phyloP scores from a whole-genome alignment of 2,888 invertebrate species.

The Cataglyphis altisquamis region DNA sequence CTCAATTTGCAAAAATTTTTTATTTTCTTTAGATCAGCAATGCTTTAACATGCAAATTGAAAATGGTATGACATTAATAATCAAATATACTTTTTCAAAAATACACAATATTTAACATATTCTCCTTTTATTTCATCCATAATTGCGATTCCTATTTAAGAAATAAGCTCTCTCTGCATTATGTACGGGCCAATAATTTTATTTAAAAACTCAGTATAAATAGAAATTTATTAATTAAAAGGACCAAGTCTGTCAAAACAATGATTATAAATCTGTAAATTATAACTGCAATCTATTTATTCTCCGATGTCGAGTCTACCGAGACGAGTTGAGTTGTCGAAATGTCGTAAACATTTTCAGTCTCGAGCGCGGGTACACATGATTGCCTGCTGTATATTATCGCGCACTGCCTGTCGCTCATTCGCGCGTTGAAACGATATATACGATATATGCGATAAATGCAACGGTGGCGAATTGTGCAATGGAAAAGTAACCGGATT shows the following conservation, averaged over 20 bases:
- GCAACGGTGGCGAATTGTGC: slow-evolving; percentile 48
- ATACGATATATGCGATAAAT: slow-evolving; percentile 30
- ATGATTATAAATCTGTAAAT: neutral
- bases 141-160: neutral
- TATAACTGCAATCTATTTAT: slow-evolving; percentile 24
- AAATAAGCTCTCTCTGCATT: neutral
- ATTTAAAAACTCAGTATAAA: neutral
- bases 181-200: neutral
- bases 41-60: neutral
- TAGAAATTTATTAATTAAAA: slow-evolving; percentile 23
- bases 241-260: slow-evolving; percentile 1
- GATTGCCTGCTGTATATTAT: slow-evolving; percentile 46
- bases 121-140: neutral
- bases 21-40: neutral
- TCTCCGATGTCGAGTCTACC: neutral
- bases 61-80: neutral
- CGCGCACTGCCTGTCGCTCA: slow-evolving; percentile 26
- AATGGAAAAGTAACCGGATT: slow-evolving; percentile 81
- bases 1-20: neutral
- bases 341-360: slow-evolving; percentile 36
- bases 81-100: neutral
- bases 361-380: slow-evolving; percentile 18
- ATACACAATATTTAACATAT: neutral
- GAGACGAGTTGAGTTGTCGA: neutral
- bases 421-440: slow-evolving; percentile 55